Evolutionary conservation across 2,797 vertebrate genomes (phyloP).

Genomic region (Hybognathus amarus): DNA sequence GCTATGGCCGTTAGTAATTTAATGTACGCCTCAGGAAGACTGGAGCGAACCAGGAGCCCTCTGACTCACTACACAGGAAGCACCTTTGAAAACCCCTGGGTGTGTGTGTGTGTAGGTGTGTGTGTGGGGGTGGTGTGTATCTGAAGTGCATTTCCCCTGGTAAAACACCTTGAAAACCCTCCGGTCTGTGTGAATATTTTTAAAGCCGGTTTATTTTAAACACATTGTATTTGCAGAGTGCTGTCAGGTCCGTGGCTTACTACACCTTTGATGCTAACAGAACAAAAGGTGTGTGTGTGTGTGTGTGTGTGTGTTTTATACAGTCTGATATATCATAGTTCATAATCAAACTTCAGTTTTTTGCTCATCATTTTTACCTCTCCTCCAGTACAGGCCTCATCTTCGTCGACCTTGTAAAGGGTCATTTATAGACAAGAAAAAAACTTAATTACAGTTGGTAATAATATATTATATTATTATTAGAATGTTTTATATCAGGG

Average conservation of each 20-base stretch:
- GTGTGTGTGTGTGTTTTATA: neutral
- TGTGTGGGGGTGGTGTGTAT: constrained; percentile 37
- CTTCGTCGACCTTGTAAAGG: neutral
- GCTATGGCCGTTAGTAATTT: constrained; percentile 78
- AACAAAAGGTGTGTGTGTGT: constrained; percentile 14
- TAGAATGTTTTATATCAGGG: too few species aligned
- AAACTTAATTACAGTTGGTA: neutral
- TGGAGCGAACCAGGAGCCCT: constrained; percentile 51
- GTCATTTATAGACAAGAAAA: neutral
- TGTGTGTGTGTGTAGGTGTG: constrained; percentile 41
- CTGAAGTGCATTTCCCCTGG: constrained; percentile 33
- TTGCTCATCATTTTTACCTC: neutral
- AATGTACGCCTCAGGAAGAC: constrained; percentile 76
- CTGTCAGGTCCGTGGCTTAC: constrained; percentile 27
- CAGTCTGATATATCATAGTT: constrained; percentile 21
- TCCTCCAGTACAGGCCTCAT: neutral
- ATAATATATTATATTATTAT: too few species aligned
- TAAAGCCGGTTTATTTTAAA: constrained; percentile 44
- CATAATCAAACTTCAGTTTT: neutral
- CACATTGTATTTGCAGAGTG: constrained; percentile 39
- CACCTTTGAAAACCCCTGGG: constrained; percentile 72
- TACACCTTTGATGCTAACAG: constrained; percentile 29
- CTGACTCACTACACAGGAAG: constrained; percentile 71
- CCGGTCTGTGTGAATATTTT: constrained; percentile 40
- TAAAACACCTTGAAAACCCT: constrained; percentile 46